Conservation (phyloP, 2,888 invertebrate species). For the Encarsia formosa region DNA sequence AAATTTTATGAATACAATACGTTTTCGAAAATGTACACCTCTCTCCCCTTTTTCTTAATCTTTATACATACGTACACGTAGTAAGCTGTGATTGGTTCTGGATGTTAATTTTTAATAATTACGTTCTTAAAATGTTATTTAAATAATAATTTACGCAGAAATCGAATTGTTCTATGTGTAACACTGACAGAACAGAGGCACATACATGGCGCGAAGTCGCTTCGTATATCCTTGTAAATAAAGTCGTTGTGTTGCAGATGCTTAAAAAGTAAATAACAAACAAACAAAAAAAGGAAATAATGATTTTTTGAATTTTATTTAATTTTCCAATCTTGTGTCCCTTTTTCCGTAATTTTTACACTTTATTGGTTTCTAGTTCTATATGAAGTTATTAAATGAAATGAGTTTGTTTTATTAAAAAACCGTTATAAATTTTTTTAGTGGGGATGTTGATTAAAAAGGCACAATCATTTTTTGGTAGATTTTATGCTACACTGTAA, state of each 20-base stretch:
- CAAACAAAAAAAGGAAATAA: conserved; percentile 38
- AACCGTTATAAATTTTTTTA: too few species aligned
- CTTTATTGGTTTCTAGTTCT: conserved; percentile 14
- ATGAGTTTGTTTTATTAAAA: too few species aligned
- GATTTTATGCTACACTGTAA: too few species aligned
- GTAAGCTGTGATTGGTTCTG: conserved; percentile 43
- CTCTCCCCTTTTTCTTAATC: conserved; percentile 28
- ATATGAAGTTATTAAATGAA: conserved; percentile 17
- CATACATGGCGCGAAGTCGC: conserved; percentile 30
- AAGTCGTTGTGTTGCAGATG: conserved; percentile 39
- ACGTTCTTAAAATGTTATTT: conserved; percentile 32
- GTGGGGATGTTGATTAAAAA: too few species aligned
- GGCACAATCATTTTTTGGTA: too few species aligned
- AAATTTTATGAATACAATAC: conserved; percentile 19
- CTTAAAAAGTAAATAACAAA: conserved; percentile 41
- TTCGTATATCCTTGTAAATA: conserved; percentile 40
- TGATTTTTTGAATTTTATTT: conserved; percentile 32
- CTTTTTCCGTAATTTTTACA: conserved; percentile 19
- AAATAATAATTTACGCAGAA: conserved; percentile 30
- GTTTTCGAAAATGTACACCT: conserved; percentile 26
- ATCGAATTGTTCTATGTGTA: conserved; percentile 30
- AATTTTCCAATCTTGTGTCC: conserved; percentile 28
- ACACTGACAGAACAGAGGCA: conserved; percentile 32
- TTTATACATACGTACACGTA: conserved; percentile 32
- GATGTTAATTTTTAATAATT: conserved; percentile 38